Evolutionary conservation across 2,888 invertebrate genomes (phyloP).

Genomic region (Antitype chi): DNA sequence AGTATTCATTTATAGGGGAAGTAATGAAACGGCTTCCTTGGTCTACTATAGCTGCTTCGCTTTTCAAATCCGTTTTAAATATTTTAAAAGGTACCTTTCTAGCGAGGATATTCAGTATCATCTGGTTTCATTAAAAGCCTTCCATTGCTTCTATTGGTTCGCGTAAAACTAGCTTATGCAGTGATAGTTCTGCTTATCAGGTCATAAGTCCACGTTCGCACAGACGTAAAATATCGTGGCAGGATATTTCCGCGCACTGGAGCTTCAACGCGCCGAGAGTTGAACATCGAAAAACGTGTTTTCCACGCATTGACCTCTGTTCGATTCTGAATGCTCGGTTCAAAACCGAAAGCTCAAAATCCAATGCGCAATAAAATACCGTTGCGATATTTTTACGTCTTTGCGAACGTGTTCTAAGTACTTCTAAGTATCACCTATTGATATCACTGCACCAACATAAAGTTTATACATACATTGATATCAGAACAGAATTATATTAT

Average conservation of each 20-base stretch:
- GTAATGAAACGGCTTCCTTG: neutral
- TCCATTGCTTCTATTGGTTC: too few relatives aligned
- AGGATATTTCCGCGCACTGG: too few relatives aligned
- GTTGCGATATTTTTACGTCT: too few relatives aligned
- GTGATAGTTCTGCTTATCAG: neutral
- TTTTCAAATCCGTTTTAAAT: neutral
- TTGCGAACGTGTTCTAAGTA: too few relatives aligned
- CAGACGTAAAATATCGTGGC: too few relatives aligned
- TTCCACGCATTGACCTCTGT: too few relatives aligned
- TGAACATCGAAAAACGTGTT: too few relatives aligned
- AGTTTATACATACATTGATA: neutral
- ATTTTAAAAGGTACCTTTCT: neutral
- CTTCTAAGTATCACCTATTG: neutral
- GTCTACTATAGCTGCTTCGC: neutral
- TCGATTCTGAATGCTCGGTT: too few relatives aligned
- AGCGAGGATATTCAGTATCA: neutral
- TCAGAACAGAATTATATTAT: neutral
- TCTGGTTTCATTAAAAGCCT: neutral
- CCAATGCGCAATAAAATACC: too few relatives aligned
- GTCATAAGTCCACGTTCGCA: neutral
- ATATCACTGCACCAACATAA: neutral
- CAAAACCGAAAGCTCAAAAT: too few relatives aligned
- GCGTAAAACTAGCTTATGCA: neutral
- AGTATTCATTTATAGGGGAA: neutral
- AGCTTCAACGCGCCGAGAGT: too few relatives aligned